Evolutionary conservation across 2,888 invertebrate genomes (phyloP).

Genomic region (Drosophila cognata): DNA sequence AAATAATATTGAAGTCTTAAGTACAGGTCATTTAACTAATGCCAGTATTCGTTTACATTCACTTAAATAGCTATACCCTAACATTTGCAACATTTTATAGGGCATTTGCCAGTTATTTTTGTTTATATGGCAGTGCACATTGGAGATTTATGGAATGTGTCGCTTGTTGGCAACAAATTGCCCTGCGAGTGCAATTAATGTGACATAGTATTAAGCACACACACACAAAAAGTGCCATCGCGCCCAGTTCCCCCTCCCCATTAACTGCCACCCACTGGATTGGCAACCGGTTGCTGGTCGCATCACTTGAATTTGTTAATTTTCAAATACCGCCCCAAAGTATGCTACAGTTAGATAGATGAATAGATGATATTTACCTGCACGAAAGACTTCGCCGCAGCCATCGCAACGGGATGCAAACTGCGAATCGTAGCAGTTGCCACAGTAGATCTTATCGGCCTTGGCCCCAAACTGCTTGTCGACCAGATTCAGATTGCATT

Average conservation of each 20-base stretch:
- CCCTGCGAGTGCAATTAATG: constrained; percentile 62
- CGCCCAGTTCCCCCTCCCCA: background rate
- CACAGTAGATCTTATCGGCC: constrained; percentile 99
- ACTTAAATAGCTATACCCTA: background rate
- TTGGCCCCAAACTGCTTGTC: constrained; percentile 99
- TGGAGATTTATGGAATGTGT: constrained; percentile 63
- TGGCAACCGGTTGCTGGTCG: constrained; percentile 30
- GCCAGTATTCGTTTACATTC: background rate
- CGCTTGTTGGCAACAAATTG: constrained; percentile 56
- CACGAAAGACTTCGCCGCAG: constrained; percentile 99
- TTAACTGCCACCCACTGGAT: constrained; percentile 21
- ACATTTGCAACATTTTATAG: background rate
- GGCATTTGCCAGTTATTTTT: constrained; percentile 47
- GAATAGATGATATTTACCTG: constrained; percentile 88
- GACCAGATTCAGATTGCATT: constrained; percentile 98
- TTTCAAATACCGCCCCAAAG: constrained; percentile 52
- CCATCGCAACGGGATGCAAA: constrained; percentile 99
- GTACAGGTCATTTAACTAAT: background rate
- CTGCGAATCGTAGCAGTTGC: constrained; percentile 99
- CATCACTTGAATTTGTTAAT: constrained; percentile 14
- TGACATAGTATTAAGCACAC: constrained; percentile 40
- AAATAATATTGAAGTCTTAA: background rate
- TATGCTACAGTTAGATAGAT: constrained; percentile 51
- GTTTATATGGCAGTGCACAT: constrained; percentile 47
- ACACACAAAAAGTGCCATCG: constrained; percentile 13